Conservation (phyloP, 2,797 vertebrate species). For the Dermochelys coriacea region DNA sequence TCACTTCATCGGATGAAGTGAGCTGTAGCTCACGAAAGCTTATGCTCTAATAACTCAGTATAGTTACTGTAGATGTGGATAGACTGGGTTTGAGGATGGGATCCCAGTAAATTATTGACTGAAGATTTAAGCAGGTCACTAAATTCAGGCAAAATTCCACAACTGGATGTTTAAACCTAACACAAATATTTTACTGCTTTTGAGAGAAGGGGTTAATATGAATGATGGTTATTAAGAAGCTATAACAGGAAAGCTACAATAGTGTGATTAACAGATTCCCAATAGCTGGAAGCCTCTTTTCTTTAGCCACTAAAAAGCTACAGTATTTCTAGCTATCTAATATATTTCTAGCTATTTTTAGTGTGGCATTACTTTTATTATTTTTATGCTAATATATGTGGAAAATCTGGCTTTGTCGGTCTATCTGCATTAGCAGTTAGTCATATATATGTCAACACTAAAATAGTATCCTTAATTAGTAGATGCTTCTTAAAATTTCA, state of each 20-base stretch:
- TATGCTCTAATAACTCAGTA: neutral
- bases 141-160: neutral
- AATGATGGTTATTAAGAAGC: constrained; percentile 36
- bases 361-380: constrained; percentile 8
- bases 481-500: constrained; percentile 23
- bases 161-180: neutral
- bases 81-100: neutral
- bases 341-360: constrained; percentile 35
- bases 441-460: neutral
- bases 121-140: neutral
- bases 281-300: constrained; percentile 15
- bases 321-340: constrained; percentile 24
- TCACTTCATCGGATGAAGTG: too few relatives aligned
- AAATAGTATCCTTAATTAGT: neutral
- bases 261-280: constrained; percentile 10
- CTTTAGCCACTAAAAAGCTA: constrained; percentile 37
- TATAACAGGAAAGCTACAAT: constrained; percentile 9
- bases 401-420: constrained; percentile 25
- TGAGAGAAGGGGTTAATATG: neutral
- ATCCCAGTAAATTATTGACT: neutral
- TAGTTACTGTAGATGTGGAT: neutral
- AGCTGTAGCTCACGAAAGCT: too few relatives aligned
- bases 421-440: constrained; percentile 51
- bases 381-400: constrained; percentile 1
- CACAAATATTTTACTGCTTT: neutral